Base-by-base conservation (phyloP, 2,113 vertebrate species). In the Pseudopodoces humilis region DNA sequence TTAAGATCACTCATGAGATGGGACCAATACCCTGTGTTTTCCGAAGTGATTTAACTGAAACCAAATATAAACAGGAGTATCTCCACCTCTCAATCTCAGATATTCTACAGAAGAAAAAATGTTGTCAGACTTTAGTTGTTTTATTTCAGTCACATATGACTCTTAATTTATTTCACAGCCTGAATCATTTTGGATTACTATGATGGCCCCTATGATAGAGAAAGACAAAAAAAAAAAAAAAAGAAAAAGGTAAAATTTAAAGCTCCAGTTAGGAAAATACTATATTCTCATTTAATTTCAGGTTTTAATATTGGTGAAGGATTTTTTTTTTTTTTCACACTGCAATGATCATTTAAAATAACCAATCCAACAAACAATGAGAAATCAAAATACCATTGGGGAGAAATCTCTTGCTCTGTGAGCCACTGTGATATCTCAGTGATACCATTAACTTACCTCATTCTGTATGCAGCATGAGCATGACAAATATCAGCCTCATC, bases 191-290 rank as follows among this genome's bases (percentile, higher is more conserved):
- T 56, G 70, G 31, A 65, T 62, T 0, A 76, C 24, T 63, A 33
- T 27, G 64, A 37, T 0, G 1, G 13, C n/a, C 6, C 10, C 64
- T 55, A 37, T 13, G 21, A 47, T 3, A 65, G 3, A 56, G 4
- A 64, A 39, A 35, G 3, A 7, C 3, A 7, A 24, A 30, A 35
- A 25, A 46, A 30, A 21, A 14, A 27, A 8, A 23, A 19, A 43
- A 31, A 19, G 33, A 12, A 8, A 3, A 4, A 8, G 3, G 52
- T 2, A 22, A 52, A 37, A 52, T 22, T 55, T 58, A 13, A n/a
- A 72, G 55, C 56, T 75, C 7, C 44, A 80, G 5, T 53, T 30
- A 59, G 39, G 25, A 84, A 88, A 83, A 60, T 10, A 47, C 2
- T 62, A 3, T 31, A 49, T 30, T 49, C 9, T 78, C 9, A 39